Evolutionary conservation across 2,113 vertebrate genomes (phyloP).

Genomic region (Halcyon malimbica): DNA sequence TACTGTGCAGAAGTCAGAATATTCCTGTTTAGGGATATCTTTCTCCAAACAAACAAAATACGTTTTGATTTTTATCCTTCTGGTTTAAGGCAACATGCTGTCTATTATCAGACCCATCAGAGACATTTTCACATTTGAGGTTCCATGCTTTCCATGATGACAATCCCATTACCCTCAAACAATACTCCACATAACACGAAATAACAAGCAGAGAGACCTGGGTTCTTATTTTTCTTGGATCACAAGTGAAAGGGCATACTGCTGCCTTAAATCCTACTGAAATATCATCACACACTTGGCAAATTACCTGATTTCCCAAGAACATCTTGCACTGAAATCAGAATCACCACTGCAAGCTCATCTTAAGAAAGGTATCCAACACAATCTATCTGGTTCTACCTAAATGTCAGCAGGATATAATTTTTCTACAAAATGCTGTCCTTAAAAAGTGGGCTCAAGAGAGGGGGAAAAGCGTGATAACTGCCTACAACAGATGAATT

Average conservation of each 20-base stretch:
- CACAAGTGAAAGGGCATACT: conserved; percentile 12
- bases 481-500: not conserved
- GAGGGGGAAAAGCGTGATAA: not conserved
- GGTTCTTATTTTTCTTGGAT: conserved; percentile 12
- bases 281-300: not conserved
- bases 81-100: not conserved
- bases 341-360: not conserved
- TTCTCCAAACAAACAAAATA: not conserved
- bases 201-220: not conserved
- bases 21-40: not conserved
- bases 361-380: not conserved
- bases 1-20: not conserved
- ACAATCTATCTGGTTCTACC: not conserved
- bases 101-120: not conserved
- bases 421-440: not conserved
- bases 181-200: not conserved
- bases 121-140: not conserved
- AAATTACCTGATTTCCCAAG: not conserved
- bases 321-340: not conserved
- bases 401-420: not conserved
- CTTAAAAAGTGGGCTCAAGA: not conserved
- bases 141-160: not conserved
- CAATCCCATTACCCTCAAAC: not conserved
- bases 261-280: not conserved
- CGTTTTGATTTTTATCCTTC: not conserved